These are phyloP conservation scores for Asobara japonica DNA, from an alignment of 1,140 invertebrate species.

Conservation along the genomic window DNA sequence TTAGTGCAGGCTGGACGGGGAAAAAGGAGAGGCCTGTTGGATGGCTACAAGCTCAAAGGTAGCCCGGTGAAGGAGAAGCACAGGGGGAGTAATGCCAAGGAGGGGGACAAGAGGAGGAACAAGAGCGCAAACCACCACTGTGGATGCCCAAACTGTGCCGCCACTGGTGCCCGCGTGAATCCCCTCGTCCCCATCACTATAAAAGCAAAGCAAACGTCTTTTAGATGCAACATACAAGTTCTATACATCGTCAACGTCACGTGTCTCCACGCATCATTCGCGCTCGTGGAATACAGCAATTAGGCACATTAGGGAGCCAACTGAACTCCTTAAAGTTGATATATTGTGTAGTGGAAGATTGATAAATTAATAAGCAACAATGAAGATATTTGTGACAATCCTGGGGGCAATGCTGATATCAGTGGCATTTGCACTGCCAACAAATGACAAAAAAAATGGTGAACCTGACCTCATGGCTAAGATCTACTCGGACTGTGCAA, in stretches of 20 bases:
- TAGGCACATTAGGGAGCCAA: not conserved
- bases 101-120: constrained; percentile 32
- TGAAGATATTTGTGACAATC: constrained; percentile 44
- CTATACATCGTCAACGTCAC: constrained; percentile 48
- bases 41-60: not conserved
- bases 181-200: constrained; percentile 62
- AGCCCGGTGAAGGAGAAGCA: constrained; percentile 5
- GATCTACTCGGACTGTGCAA: constrained; percentile 79
- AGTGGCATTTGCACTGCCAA: constrained; percentile 70
- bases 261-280: constrained; percentile 42
- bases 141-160: constrained; percentile 30
- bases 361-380: constrained; percentile 32
- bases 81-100: constrained; percentile 17
- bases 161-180: constrained; percentile 49
- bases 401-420: constrained; percentile 61
- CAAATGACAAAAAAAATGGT: constrained; percentile 70
- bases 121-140: constrained; percentile 44
- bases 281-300: constrained; percentile 9
- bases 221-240: constrained; percentile 65
- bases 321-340: constrained; percentile 18
- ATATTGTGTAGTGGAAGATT: constrained; percentile 26
- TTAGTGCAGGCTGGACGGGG: not conserved
- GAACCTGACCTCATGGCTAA: constrained; percentile 81
- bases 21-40: not conserved
- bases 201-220: constrained; percentile 67